Percentiles rank a stretch among this genome's conserved stretches.
These are phyloP conservation scores for Mugil cephalus DNA, from an alignment of 2,113 vertebrate genomes.

Conservation along the genomic window DNA sequence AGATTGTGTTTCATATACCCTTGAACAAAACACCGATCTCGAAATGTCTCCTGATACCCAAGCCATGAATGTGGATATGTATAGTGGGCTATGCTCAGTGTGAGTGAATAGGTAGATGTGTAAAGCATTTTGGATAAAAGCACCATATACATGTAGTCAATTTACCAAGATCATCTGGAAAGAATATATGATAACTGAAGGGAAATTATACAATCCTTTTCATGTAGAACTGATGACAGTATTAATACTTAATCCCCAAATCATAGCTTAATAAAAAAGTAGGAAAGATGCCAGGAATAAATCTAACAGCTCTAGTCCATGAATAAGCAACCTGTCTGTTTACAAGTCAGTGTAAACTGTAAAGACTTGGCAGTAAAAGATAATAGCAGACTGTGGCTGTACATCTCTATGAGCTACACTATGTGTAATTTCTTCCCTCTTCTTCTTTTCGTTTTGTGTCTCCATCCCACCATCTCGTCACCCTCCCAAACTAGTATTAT, in stretches of 20 bases:
- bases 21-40: neutral
- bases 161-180: conserved; percentile 11
- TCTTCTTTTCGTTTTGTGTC: neutral
- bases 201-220: conserved; percentile 18
- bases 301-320: conserved; percentile 14
- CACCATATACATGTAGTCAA: conserved; percentile 1
- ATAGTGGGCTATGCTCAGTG: too few relatives aligned
- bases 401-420: neutral
- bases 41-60: neutral
- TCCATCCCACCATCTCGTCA: neutral
- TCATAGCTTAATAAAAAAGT: conserved; percentile 25
- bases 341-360: neutral
- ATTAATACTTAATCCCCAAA: conserved; percentile 29
- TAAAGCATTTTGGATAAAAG: conserved; percentile 22
- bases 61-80: neutral
- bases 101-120: too few relatives aligned
- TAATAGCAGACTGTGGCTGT: neutral
- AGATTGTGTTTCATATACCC: neutral
- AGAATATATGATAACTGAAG: neutral
- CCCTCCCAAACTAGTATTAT: conserved; percentile 88
- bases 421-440: neutral
- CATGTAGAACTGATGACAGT: conserved; percentile 3
- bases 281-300: conserved; percentile 24
- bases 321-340: conserved; percentile 8
- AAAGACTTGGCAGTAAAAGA: neutral